Base-by-base conservation (phyloP, 2,113 vertebrate species). In the Pelecanoides urinatrix region DNA sequence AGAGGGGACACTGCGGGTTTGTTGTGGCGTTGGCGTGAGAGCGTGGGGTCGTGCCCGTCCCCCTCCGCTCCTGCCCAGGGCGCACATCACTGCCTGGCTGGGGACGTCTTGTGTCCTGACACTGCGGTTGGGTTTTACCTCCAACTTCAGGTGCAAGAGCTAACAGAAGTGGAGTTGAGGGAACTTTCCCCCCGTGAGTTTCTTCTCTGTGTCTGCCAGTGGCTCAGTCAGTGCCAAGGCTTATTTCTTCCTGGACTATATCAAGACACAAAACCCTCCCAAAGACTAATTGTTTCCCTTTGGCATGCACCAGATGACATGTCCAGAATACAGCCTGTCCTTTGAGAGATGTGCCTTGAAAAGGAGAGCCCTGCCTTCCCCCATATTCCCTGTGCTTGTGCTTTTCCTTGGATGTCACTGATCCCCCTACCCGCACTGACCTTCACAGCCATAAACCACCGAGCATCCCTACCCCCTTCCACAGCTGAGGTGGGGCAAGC, bases 41-140 rank as follows among this genome's bases (percentile, higher is more conserved):
- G n/a, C 44, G 2, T 19, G 18, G 36, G 34, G 67, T 16, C 0
- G 2, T n/a, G 22, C 19, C 19, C 2, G 0, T 18, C 10, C 27
- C 9, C 9, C 25, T 32, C 16, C 2, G 1, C 36, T 42, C 29
- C 29, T 70, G 50, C 42, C 36, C 55, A 6, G 40, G 32, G 32
- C 4, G 6, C 59, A 10, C 30, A 8, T 9, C 2, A 1, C 52
- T 88, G 79, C n/a, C 59, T 34, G 76, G 13, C 71, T 61, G 36
- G 26, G 56, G 15, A n/a, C 4, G 2, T 56, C 71, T 42, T 21
- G 29, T 47, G 44, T 42, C 50, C 27, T 47, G n/a, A 25, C 68
- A 13, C 32, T 32, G 38, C 0, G 0, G 5, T 13, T 52, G 47
- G 30, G 40, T 47, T 80, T 87, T 61, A 16, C 40, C 23, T 72